Evolutionary conservation across 1,140 invertebrate species (phyloP).

Genomic region (Euglossa dilemma): DNA sequence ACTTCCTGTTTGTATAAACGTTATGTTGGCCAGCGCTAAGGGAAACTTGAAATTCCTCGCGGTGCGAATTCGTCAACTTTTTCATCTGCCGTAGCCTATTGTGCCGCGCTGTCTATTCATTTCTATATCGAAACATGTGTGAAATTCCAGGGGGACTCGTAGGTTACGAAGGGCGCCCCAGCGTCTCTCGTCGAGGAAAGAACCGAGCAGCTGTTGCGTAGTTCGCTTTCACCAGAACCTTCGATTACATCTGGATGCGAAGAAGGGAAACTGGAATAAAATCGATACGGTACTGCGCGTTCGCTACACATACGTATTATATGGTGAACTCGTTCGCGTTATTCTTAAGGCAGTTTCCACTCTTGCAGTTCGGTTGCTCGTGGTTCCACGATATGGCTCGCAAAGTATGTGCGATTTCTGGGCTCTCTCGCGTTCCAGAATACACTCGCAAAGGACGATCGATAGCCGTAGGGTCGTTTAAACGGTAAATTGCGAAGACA

Average conservation of each 20-base stretch:
- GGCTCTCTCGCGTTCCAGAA: background rate
- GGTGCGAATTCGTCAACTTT: background rate
- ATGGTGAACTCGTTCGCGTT: background rate
- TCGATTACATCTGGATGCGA: background rate
- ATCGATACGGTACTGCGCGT: background rate
- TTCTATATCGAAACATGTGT: background rate
- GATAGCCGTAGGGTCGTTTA: background rate
- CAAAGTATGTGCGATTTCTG: too few relatives aligned
- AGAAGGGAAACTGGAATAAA: background rate
- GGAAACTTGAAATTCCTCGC: background rate
- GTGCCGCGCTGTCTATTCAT: background rate
- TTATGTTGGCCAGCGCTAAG: background rate
- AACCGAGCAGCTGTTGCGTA: background rate
- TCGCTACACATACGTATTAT: background rate
- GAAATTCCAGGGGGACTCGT: background rate
- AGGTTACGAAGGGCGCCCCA: background rate
- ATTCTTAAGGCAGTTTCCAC: background rate
- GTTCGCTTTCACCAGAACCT: background rate
- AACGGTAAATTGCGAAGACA: conserved; percentile 3
- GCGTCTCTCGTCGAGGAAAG: background rate
- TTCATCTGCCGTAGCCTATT: background rate
- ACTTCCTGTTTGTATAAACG: background rate
- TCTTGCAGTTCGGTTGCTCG: background rate
- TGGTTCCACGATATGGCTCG: background rate
- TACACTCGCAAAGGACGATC: background rate